These are phyloP conservation scores for Crossaster papposus DNA, from an alignment of 53 echinoderm and acorn worm genomes.

Conservation along the genomic window DNA sequence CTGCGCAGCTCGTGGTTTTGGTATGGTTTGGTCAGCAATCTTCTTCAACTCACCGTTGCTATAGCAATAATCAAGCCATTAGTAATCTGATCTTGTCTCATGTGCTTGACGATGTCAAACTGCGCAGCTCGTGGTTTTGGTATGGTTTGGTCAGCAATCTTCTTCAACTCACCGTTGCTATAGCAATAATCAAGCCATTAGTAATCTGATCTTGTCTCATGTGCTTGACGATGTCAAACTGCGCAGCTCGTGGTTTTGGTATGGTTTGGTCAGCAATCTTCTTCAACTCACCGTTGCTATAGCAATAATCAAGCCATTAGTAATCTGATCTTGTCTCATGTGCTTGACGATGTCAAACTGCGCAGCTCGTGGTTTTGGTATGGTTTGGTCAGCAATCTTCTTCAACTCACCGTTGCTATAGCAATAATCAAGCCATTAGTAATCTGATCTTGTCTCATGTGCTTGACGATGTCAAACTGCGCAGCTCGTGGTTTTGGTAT, in stretches of 20 bases:
- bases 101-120: slow-evolving; percentile 98
- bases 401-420: slow-evolving; percentile 93
- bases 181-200: slow-evolving; percentile 88
- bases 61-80: slow-evolving; percentile 92
- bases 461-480: slow-evolving; percentile 98
- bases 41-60: slow-evolving; percentile 95
- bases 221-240: slow-evolving; percentile 98
- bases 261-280: slow-evolving; percentile 97
- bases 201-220: slow-evolving; percentile 99
- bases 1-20: slow-evolving; percentile 93
- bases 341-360: slow-evolving; percentile 99
- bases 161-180: slow-evolving; percentile 96
- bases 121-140: slow-evolving; percentile 95
- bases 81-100: slow-evolving; percentile 98
- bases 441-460: slow-evolving; percentile 98
- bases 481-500: slow-evolving; percentile 95
- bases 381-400: slow-evolving; percentile 97
- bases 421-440: slow-evolving; percentile 92
- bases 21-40: slow-evolving; percentile 95
- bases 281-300: slow-evolving; percentile 96
- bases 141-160: slow-evolving; percentile 94
- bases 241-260: slow-evolving; percentile 92
- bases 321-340: slow-evolving; percentile 98
- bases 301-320: slow-evolving; percentile 88
- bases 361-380: slow-evolving; percentile 92